Conservation (phyloP, 2,888 invertebrate species). For the Hemicrepidius hirtus region DNA sequence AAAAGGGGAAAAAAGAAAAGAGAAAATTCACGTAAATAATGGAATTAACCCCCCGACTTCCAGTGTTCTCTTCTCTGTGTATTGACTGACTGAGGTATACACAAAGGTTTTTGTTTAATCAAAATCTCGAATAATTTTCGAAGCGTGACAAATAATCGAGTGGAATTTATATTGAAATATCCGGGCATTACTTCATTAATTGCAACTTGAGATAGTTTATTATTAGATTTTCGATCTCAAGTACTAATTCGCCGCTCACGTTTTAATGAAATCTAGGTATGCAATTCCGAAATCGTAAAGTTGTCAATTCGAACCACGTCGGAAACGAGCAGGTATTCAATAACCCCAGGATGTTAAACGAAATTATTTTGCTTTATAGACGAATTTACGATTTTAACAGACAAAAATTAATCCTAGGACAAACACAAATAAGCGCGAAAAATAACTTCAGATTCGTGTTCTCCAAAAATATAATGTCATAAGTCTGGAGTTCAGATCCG, state of each 20-base stretch:
- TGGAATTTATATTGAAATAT: constrained; percentile 71
- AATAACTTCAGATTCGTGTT: no score
- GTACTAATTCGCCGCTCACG: constrained; percentile 54
- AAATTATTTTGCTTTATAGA: constrained; percentile 23
- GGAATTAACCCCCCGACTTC: constrained; percentile 39
- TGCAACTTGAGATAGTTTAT: constrained; percentile 70
- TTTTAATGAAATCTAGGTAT: constrained; percentile 53
- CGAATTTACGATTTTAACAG: not conserved
- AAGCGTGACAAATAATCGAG: constrained; percentile 67
- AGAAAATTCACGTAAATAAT: constrained; percentile 32
- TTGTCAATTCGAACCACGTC: constrained; percentile 47
- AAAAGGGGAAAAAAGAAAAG: constrained; percentile 3
- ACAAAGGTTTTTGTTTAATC: constrained; percentile 61
- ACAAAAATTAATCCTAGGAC: not conserved
- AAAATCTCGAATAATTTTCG: constrained; percentile 65
- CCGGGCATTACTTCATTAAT: constrained; percentile 67
- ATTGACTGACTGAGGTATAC: constrained; percentile 37
- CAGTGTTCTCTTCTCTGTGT: constrained; percentile 31
- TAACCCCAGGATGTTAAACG: constrained; percentile 14
- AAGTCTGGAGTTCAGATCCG: no score
- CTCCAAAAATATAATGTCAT: no score
- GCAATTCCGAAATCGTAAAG: constrained; percentile 52
- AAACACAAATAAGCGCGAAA: no score
- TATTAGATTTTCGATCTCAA: constrained; percentile 67
- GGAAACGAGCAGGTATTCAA: constrained; percentile 33